phyloP scores from a whole-genome alignment of 2,797 vertebrate species.

The Rachycentron canadum region DNA sequence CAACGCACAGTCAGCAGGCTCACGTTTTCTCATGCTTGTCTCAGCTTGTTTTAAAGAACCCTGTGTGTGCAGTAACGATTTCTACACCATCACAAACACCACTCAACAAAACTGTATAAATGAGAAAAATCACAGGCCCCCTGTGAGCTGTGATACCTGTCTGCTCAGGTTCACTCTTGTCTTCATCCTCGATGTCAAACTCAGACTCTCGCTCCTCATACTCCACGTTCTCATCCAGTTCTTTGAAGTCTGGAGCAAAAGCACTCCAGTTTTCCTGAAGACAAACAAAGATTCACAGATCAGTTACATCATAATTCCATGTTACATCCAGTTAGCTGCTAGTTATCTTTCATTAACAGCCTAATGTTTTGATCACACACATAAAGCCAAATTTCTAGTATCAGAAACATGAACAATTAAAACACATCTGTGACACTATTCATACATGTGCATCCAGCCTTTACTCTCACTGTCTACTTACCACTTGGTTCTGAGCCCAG shows the following conservation, averaged over 20 bases:
- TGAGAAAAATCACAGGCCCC: not conserved
- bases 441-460: not conserved
- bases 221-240: slow-evolving; percentile 97
- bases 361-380: not conserved
- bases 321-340: not conserved
- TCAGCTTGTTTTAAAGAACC: no score
- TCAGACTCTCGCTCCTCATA: slow-evolving; percentile 98
- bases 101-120: not conserved
- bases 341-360: no score
- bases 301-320: not conserved
- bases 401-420: not conserved
- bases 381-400: not conserved
- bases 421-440: not conserved
- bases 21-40: not conserved
- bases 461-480: slow-evolving; percentile 74
- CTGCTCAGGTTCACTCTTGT: slow-evolving; percentile 98
- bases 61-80: no score
- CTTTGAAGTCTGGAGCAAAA: slow-evolving; percentile 98
- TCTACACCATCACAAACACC: no score
- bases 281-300: slow-evolving; percentile 12
- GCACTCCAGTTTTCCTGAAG: slow-evolving; percentile 98
- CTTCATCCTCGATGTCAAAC: slow-evolving; percentile 98
- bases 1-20: not conserved
- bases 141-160: slow-evolving; percentile 84
- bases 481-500: slow-evolving; percentile 99